Base-by-base conservation (phyloP, 2,113 vertebrate genomes). In the Tenebrosternarchus preto region DNA sequence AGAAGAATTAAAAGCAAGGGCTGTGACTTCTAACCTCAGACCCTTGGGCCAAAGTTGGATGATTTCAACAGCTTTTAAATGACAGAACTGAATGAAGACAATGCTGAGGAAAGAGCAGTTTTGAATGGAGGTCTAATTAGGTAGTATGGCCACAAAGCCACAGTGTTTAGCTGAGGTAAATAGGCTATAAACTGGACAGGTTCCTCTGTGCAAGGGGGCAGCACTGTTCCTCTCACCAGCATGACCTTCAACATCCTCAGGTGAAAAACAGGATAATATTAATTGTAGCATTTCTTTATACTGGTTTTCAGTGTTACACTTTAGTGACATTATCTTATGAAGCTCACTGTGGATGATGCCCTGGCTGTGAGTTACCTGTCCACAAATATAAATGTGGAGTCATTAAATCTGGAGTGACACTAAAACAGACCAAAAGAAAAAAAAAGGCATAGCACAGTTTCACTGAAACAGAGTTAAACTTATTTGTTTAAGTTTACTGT, bases 101-200 rank as follows among this genome's bases (percentile, higher is more conserved):
- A 12, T 46, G 39, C 33, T 25, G 16, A 39, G 61, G 33, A 73
- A 72, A n/a, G 7, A 53, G 27, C 39, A 76, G 19, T 36, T 69
- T 50, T 46, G 53, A 24, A 70, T 57, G 64, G 15, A 73, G 67
- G 25, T 57, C 39, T 80, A 72, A 79, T 81, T 76, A 77, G 76
- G 77, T 39, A 68, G 39, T 7, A 46, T 85, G 86, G 90, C 89
- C 90, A 90, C 89, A 87, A 83, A 91, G 90, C 91, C 91, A 88
- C 66, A 85, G 83, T 27, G 86, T 88, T 87, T 88, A 91, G 81
- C 36, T 71, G 55, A 82, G 82, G 25, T 78, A 76, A 78, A 88
- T 91, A 70, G 67, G 22, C 76, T 81, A 7, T 36, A 80, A 24
- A 90, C 86, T 85, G 63, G 86, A 63, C 74, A 83, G 78, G 78